Base-by-base conservation (phyloP, 2,797 vertebrate species). In the Anisognathus igniventris region DNA sequence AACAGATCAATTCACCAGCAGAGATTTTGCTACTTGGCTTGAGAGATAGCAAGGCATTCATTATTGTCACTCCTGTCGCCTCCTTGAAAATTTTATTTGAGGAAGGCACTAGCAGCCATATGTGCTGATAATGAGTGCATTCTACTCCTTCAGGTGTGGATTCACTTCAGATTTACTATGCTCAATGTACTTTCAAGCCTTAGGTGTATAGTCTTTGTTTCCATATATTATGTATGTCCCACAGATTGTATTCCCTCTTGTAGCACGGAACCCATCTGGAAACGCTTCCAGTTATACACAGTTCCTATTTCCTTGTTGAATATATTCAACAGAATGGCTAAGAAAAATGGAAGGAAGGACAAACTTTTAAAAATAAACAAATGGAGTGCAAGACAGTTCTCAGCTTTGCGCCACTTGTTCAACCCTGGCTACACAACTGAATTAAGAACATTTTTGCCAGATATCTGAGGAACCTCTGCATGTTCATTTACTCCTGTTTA, bases 311-410 rank as follows among this genome's bases (percentile, higher is more conserved):
- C 45, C 76, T 65, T 54, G 14, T 39, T 51, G 31, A 67, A 82
- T 47, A 62, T 33, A 77, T 64, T 77, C 45, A 47, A 54, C 21
- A 77, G 68, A 80, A 79, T 44, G n/a, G 64, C n/a, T 67, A 84
- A 62, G 54, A 10, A 35, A 73, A 93, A 80, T 20, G 12, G 23
- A 47, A 83, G 35, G 58, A 92, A 90, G 78, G 35, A 44, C 7
- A 68, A 54, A 68, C 42, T 62, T 78, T 57, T 40, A 64, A 79
- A 72, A 28, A 64, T 33, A 91, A 92, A 90, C 50, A 75, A 76
- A 65, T 6, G 8, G 75, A 66, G 44, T 2, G 1, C 21, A 73
- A 77, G 70, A 35, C 30, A 24, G 31, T 42, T 50, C 37, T 88
- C 64, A 76, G 27, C 60, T 60, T 37, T 56, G 25, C 0, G 0